Conservation (phyloP, 2,888 invertebrate genomes). For the Amphipyra berbera region DNA sequence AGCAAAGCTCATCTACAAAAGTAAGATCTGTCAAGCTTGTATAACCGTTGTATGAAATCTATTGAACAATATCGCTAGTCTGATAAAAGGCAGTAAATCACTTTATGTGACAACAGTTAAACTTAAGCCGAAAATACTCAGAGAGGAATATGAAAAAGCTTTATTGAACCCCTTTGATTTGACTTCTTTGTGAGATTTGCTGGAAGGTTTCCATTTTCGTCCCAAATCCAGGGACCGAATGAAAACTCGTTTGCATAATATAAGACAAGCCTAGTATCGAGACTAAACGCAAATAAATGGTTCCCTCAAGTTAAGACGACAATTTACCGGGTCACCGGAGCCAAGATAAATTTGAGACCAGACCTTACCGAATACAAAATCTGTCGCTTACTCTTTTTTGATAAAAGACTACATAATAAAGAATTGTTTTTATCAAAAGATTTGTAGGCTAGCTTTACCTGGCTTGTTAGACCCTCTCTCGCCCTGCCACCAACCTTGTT, state of each 20-base stretch:
- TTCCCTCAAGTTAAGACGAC: conserved; percentile 82
- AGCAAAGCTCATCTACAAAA: conserved; percentile 45
- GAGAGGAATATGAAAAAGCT: conserved; percentile 65
- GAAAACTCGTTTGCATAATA: conserved; percentile 84
- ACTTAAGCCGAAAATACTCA: conserved; percentile 56
- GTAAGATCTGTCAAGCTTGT: conserved; percentile 46
- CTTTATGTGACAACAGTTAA: conserved; percentile 49
- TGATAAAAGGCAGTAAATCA: conserved; percentile 41
- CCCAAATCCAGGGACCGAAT: conserved; percentile 70
- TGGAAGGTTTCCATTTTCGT: conserved; percentile 66
- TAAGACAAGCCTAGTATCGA: conserved; percentile 79
- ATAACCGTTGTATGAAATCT: conserved; percentile 53
- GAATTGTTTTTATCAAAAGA: conserved; percentile 54
- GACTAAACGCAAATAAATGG: conserved; percentile 85
- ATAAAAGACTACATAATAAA: conserved; percentile 62
- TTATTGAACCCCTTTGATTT: conserved; percentile 69
- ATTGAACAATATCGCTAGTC: conserved; percentile 55
- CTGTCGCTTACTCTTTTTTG: conserved; percentile 70
- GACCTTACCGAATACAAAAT: conserved; percentile 77
- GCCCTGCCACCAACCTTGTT: too few species aligned
- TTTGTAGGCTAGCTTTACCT: conserved; percentile 39
- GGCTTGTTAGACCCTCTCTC: conserved; percentile 28
- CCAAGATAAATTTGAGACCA: conserved; percentile 78
- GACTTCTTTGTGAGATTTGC: conserved; percentile 67
- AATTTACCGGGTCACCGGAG: conserved; percentile 83